phyloP scores from a whole-genome alignment of 2,888 invertebrate species.

The Scaeva pyrastri region DNA sequence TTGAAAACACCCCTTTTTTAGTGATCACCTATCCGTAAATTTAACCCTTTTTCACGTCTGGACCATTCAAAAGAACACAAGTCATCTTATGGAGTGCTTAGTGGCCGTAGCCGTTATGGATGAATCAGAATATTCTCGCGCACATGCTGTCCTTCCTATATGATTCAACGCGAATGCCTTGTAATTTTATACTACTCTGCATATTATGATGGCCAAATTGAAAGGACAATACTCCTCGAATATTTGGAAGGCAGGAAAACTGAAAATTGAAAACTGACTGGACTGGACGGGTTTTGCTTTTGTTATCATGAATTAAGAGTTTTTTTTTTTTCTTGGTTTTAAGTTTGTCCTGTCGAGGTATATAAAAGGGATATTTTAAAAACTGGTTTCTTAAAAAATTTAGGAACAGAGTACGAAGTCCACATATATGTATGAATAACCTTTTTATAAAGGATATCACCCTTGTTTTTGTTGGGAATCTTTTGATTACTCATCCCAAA shows the following conservation, averaged over 20 bases:
- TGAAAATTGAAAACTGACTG: slow-evolving; percentile 49
- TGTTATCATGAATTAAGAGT: slow-evolving; percentile 33
- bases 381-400: slow-evolving; percentile 57
- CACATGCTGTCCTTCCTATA: slow-evolving; percentile 34
- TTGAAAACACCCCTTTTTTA: slow-evolving; percentile 51
- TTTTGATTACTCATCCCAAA: slow-evolving; percentile 57
- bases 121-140: slow-evolving; percentile 52
- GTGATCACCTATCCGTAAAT: slow-evolving; percentile 42
- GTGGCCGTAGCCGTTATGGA: slow-evolving; percentile 15
- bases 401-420: neutral
- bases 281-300: slow-evolving; percentile 54
- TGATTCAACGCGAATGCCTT: slow-evolving; percentile 17
- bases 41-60: slow-evolving; percentile 43
- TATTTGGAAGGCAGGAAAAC: slow-evolving; percentile 44
- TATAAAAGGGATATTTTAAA: slow-evolving; percentile 49
- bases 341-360: slow-evolving; percentile 55
- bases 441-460: slow-evolving; percentile 3
- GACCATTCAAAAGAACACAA: slow-evolving; percentile 46
- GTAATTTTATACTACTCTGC: slow-evolving; percentile 20
- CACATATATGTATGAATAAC: neutral
- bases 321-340: slow-evolving; percentile 41
- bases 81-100: slow-evolving; percentile 14
- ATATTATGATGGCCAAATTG: slow-evolving; percentile 18
- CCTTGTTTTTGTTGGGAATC: slow-evolving; percentile 56
- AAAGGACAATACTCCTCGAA: slow-evolving; percentile 35